Percentiles rank a stretch among this genome's conserved stretches.
Conservation (phyloP, 1,140 invertebrate genomes). For the Pachyrhynchus sulphureomaculatus region DNA sequence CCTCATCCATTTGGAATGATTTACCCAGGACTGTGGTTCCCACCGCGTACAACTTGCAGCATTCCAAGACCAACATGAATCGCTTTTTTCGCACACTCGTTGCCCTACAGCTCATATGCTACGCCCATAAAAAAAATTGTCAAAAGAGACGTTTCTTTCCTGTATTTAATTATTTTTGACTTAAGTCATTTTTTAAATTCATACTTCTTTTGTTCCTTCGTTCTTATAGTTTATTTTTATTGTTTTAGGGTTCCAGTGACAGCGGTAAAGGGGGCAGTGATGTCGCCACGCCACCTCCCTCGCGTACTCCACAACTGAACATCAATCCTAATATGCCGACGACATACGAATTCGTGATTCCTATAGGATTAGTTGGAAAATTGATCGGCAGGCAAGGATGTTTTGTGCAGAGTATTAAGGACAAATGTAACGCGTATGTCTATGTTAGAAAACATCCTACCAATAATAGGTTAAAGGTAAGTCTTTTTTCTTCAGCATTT, state of each 20-base stretch:
- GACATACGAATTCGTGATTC: slow-evolving; percentile 78
- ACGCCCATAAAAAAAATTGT: too few species aligned
- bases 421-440: slow-evolving; percentile 74
- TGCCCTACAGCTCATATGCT: too few species aligned
- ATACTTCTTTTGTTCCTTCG: too few species aligned
- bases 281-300: slow-evolving; percentile 60
- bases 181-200: too few species aligned
- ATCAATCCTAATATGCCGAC: slow-evolving; percentile 15
- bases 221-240: not conserved
- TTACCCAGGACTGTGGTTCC: too few species aligned
- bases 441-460: slow-evolving; percentile 75
- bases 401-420: slow-evolving; percentile 80
- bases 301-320: slow-evolving; percentile 36
- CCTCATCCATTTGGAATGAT: too few species aligned
- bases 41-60: too few species aligned
- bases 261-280: slow-evolving; percentile 75
- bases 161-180: too few species aligned
- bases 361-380: slow-evolving; percentile 76
- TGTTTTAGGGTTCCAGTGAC: slow-evolving; percentile 68
- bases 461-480: slow-evolving; percentile 71
- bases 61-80: too few species aligned
- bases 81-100: too few species aligned
- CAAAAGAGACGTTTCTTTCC: too few species aligned
- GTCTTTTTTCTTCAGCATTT: slow-evolving; percentile 42
- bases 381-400: slow-evolving; percentile 83